phyloP scores from a whole-genome alignment of 2,888 invertebrate species.

The Mechanitis messenoides region DNA sequence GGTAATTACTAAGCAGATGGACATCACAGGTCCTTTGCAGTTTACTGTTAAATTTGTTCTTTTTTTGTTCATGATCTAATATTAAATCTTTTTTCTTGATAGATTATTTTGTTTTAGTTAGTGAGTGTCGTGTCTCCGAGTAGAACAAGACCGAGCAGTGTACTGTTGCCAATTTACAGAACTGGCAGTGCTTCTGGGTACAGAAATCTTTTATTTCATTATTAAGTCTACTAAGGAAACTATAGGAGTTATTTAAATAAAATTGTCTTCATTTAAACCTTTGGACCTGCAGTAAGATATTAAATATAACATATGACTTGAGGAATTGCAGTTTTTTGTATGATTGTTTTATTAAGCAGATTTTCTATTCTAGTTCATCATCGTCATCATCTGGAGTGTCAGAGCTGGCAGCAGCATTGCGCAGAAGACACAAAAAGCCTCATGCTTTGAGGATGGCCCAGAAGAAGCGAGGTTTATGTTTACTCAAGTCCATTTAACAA shows the following conservation, averaged over 20 bases:
- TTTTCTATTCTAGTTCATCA: constrained; percentile 47
- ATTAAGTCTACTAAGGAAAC: too few species aligned
- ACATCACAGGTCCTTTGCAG: too few species aligned
- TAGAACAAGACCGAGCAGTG: constrained; percentile 66
- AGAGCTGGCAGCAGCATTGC: constrained; percentile 60
- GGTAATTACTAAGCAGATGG: too few species aligned
- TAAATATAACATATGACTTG: too few species aligned
- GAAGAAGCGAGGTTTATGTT: constrained; percentile 56
- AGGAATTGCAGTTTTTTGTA: too few species aligned
- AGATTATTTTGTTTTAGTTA: constrained; percentile 41
- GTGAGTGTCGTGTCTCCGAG: constrained; percentile 71
- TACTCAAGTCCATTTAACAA: too few species aligned
- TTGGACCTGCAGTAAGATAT: too few species aligned
- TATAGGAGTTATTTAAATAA: too few species aligned
- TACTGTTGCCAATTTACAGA: constrained; percentile 61
- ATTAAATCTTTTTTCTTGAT: not conserved
- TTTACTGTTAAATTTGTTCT: too few species aligned
- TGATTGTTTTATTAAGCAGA: not conserved
- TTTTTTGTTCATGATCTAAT: too few species aligned
- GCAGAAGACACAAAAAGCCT: constrained; percentile 63
- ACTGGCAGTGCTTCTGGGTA: constrained; percentile 68
- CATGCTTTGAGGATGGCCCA: constrained; percentile 66
- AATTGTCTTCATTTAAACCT: too few species aligned
- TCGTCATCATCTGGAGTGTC: constrained; percentile 66
- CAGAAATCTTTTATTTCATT: constrained; percentile 6